phyloP scores from a whole-genome alignment of 2,113 vertebrate genomes.

The pig (Sus scrofa) region T2T-Sscrofa CM000830.6:47326001-47326500 shows the following conservation, averaged over 20 bases:
- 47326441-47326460: too few relatives aligned
- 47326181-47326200: constrained; percentile 40
- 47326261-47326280: background rate
- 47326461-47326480: too few relatives aligned
- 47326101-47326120: background rate
- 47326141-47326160: background rate
- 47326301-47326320: too few relatives aligned
- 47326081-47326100: constrained; percentile 34
- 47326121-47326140: background rate
- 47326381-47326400: too few relatives aligned
- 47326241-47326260: constrained; percentile 32
- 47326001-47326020: background rate
- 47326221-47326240: constrained; percentile 10
- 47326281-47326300: too few relatives aligned
- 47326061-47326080: background rate
- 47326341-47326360: too few relatives aligned
- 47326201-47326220: constrained; percentile 5
- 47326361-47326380: too few relatives aligned
- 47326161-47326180: constrained; percentile 23
- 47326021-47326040: constrained; percentile 13
- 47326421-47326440: too few relatives aligned
- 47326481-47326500: too few relatives aligned
- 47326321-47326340: too few relatives aligned
- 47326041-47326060: constrained; percentile 34
- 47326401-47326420: too few relatives aligned